Base-by-base conservation (phyloP, 2,888 invertebrate genomes). In the Volucella inflata region DNA sequence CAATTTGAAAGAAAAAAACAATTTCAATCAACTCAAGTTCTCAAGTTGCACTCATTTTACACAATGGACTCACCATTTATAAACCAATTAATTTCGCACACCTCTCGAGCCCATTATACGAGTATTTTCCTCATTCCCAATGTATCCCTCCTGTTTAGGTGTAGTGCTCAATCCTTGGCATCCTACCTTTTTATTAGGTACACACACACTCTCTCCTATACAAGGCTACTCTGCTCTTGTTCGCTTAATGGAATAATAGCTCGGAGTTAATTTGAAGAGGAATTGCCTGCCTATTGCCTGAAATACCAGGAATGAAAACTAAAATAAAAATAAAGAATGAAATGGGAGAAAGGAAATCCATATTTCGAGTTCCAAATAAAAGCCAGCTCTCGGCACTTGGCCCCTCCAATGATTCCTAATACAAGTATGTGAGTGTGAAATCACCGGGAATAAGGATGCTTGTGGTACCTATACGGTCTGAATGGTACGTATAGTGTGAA, bases 51-150 rank as follows among this genome's bases (percentile, higher is more conserved):
- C 57, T 51, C 57, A 57, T 64, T 12, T 38, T 14, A 12, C 36
- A 70, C 67, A 65, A 76, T 60, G n/a, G 71, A 46, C 36, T 71
- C 53, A 36, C 71, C 71, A 55, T 72, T 77, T 50, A 60, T 50
- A 78, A 82, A 82, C 82, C 82, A 82, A 82, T 82, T 82, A 77
- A 71, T 82, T 78, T 67, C 42, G 53, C 53, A 71, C 71, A 78
- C 78, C 51, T 68, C 51, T 67, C 11, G n/a, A 48, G 12, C n/a
- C 10, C 17, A 51, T 10, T 55, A 16, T 14, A 30, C n/a, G n/a
- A n/a, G n/a, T n/a, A n/a, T 10, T 68, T 21, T 44, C 16, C 48
- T 30, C 42, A 30, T 38, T 71, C 59, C 59, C 8, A 17, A 46
- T 8, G 40, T 1, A 40, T 48, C 48, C 48, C 16, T 46, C 21